Evolutionary conservation across 2,797 vertebrate species (phyloP).

Genomic region (Salarias fasciatus): DNA sequence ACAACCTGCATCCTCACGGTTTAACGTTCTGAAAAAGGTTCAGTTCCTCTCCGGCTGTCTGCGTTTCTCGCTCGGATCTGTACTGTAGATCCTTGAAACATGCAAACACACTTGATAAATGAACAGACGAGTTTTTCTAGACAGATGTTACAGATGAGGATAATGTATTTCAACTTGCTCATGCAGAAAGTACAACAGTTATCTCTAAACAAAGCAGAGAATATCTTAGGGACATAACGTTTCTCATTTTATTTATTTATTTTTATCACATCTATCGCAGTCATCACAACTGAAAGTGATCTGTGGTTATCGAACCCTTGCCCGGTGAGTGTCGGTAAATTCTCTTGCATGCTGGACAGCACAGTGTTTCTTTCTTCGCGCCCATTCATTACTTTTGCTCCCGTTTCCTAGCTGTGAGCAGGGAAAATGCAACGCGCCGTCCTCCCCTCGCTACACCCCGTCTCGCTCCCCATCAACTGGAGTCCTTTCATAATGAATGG

Average conservation of each 20-base stretch:
- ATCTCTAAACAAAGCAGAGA: too few relatives aligned
- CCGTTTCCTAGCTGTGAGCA: constrained; percentile 77
- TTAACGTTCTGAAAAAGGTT: constrained; percentile 20
- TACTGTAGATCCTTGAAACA: background rate
- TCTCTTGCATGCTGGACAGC: constrained; percentile 8
- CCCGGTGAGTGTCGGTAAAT: constrained; percentile 11
- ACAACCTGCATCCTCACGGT: constrained; percentile 7
- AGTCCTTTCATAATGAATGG: constrained; percentile 99
- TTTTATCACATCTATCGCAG: background rate
- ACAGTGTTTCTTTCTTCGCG: constrained; percentile 30
- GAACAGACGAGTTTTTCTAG: too few relatives aligned
- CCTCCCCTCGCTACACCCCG: constrained; percentile 50
- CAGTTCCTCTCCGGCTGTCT: background rate
- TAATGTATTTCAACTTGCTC: too few relatives aligned
- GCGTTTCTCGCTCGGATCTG: background rate
- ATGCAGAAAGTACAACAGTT: too few relatives aligned
- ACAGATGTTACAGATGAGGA: too few relatives aligned
- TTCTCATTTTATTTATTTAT: too few relatives aligned
- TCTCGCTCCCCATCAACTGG: constrained; percentile 88
- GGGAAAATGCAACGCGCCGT: constrained; percentile 78
- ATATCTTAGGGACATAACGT: too few relatives aligned
- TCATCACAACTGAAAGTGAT: background rate
- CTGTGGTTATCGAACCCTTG: background rate
- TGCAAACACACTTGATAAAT: too few relatives aligned
- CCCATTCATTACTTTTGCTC: constrained; percentile 48